A percentile compares a stretch with the other conserved stretches of the same genome.
Evolutionary conservation across 2,113 vertebrate species (phyloP).

Genomic region (Tyto alba): DNA sequence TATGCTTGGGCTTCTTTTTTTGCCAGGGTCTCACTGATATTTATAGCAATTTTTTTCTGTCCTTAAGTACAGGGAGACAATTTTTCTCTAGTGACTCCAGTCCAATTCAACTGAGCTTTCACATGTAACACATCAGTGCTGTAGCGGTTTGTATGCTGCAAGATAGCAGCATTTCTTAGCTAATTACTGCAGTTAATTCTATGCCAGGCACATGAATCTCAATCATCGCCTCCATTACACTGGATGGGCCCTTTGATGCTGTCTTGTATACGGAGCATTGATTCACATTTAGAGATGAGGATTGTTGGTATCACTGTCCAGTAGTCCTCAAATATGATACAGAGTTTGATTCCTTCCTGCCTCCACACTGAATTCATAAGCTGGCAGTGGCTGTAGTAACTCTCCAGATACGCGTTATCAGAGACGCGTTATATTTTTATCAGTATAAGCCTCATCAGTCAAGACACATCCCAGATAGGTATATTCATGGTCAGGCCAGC

Average conservation of each 20-base stretch:
- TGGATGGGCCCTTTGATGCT: background rate
- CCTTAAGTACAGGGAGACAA: background rate
- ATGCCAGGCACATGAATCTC: background rate
- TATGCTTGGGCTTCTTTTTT: background rate
- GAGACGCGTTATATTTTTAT: rapidly evolving
- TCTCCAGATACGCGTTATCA: background rate
- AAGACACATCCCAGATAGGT: background rate
- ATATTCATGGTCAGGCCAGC: background rate
- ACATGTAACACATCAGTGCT: background rate
- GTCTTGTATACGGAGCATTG: background rate
- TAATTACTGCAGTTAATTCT: background rate
- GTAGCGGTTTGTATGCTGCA: background rate
- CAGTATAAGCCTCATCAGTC: background rate
- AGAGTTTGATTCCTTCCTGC: background rate
- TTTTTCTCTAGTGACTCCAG: background rate
- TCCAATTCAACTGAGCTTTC: background rate
- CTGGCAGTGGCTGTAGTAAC: background rate
- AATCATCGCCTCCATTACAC: background rate
- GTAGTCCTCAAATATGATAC: background rate
- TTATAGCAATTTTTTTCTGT: background rate
- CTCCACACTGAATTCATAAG: background rate
- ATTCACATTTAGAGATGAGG: background rate
- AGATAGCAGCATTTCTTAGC: background rate
- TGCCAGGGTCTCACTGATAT: background rate
- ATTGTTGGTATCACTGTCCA: background rate